These are phyloP conservation scores for Chironomus riparius DNA, from an alignment of 2,888 invertebrate genomes.

Conservation along the genomic window DNA sequence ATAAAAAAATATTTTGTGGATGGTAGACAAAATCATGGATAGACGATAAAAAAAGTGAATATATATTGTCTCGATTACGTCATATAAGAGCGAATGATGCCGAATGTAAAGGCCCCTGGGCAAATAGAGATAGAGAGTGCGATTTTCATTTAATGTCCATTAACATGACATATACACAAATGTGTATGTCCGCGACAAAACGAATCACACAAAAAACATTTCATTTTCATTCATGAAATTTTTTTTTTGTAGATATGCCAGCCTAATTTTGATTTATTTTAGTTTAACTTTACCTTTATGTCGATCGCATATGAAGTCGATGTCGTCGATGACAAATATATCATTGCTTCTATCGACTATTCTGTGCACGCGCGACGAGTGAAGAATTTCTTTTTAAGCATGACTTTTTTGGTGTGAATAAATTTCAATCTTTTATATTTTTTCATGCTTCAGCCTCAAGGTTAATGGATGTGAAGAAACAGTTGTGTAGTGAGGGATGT, in stretches of 20 bases:
- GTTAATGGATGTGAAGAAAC: no score
- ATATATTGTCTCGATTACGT: neutral
- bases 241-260: neutral
- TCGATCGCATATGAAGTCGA: no score
- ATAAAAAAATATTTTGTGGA: no score
- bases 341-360: neutral
- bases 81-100: neutral
- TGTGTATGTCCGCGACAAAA: neutral
- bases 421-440: no score
- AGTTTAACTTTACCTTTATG: neutral
- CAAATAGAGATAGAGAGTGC: no score
- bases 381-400: no score
- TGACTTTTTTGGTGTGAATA: no score
- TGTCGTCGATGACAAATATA: neutral
- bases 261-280: neutral
- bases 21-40: neutral
- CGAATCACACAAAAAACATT: neutral
- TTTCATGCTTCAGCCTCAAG: no score
- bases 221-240: constrained; percentile 6
- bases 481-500: no score
- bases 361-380: neutral
- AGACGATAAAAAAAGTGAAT: neutral
- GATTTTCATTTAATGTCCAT: no score
- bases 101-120: no score
- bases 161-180: neutral